Percentiles rank a stretch among this genome's conserved stretches.
These are phyloP conservation scores for Nemapogon koenigi DNA, from an alignment of 2,888 invertebrate genomes.

Conservation along the genomic window DNA sequence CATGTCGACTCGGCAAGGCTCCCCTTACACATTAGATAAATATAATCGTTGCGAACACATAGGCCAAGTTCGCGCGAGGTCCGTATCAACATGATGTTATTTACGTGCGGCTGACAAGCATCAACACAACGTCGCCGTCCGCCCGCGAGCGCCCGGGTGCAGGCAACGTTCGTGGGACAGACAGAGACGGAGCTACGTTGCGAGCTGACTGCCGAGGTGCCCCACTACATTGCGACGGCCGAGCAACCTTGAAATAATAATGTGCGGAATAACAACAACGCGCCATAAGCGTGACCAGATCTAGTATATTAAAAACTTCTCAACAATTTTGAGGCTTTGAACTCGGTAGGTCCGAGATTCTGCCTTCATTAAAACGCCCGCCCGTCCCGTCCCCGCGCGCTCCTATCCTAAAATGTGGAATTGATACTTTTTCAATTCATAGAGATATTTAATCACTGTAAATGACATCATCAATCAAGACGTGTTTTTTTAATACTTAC, in stretches of 20 bases:
- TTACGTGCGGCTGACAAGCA: slow-evolving; percentile 42
- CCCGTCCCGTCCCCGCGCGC: no score
- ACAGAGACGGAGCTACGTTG: slow-evolving; percentile 56
- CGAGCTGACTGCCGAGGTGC: slow-evolving; percentile 55
- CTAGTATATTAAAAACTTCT: slow-evolving; percentile 53
- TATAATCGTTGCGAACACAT: no score
- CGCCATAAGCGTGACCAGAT: slow-evolving; percentile 63
- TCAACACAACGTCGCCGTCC: slow-evolving; percentile 33
- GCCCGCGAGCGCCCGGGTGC: no score
- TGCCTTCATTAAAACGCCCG: no score
- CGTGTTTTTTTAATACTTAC: not conserved
- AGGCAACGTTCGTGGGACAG: no score
- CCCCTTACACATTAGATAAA: no score
- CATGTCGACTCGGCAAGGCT: no score
- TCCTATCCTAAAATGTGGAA: no score
- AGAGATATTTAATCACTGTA: no score
- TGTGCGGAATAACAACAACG: slow-evolving; percentile 64
- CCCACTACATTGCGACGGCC: slow-evolving; percentile 62
- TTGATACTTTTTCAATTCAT: no score
- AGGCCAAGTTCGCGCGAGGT: no score
- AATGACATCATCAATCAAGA: slow-evolving; percentile 6
- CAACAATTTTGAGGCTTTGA: slow-evolving; percentile 35
- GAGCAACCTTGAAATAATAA: slow-evolving; percentile 66
- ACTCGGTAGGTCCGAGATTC: not conserved
- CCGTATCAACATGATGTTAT: slow-evolving; percentile 39